Evolutionary conservation across 2,888 invertebrate species (phyloP).

Genomic region (Nemotelus nigrinus): DNA sequence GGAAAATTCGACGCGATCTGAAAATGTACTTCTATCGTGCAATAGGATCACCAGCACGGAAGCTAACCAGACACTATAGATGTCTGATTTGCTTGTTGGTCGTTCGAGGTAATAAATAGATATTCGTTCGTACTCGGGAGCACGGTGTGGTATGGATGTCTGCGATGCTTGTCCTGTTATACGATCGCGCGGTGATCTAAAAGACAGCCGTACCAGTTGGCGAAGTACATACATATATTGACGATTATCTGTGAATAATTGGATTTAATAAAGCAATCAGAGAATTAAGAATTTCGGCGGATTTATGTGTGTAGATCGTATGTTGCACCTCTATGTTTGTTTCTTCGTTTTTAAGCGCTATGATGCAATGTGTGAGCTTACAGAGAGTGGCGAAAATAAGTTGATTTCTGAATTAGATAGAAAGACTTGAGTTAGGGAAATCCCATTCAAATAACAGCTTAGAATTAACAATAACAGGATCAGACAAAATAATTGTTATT

Average conservation of each 20-base stretch:
- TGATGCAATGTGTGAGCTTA: neutral
- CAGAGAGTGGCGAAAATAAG: neutral
- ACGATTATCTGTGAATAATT: slow-evolving; percentile 50
- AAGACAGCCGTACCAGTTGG: slow-evolving; percentile 48
- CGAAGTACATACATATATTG: slow-evolving; percentile 45
- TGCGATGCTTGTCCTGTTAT: slow-evolving; percentile 43
- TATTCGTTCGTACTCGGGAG: neutral
- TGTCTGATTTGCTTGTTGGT: neutral
- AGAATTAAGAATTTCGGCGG: slow-evolving; percentile 44
- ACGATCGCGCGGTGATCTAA: neutral
- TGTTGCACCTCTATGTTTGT: neutral
- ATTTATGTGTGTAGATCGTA: neutral
- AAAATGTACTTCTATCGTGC: slow-evolving; percentile 10
- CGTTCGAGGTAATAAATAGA: slow-evolving; percentile 11
- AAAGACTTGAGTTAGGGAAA: too few species aligned
- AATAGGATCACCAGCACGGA: slow-evolving; percentile 23
- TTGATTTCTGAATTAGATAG: too few species aligned
- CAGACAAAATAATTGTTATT: too few species aligned
- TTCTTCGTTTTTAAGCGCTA: too few species aligned
- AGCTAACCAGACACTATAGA: slow-evolving; percentile 39
- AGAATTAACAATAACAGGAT: too few species aligned
- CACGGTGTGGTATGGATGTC: neutral
- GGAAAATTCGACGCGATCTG: neutral
- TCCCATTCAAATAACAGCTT: too few species aligned
- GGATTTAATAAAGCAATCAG: slow-evolving; percentile 51